Evolutionary conservation across 2,888 invertebrate species (phyloP).

Genomic region (Galerucella calmariensis): DNA sequence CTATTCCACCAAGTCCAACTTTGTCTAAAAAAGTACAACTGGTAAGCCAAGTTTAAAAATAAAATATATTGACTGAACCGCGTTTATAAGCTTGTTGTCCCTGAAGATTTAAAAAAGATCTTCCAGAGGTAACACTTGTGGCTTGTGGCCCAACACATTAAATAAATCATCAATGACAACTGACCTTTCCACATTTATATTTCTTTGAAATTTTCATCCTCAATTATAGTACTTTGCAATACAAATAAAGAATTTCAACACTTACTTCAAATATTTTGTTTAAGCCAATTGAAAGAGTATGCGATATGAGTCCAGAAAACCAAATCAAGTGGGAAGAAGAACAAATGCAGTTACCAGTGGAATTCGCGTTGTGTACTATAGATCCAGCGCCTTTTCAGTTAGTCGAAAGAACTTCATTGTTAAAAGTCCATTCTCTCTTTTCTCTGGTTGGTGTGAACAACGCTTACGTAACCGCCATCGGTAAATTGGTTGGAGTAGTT

Average conservation of each 20-base stretch:
- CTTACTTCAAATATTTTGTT: constrained; percentile 30
- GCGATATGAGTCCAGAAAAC: constrained; percentile 94
- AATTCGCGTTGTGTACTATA: constrained; percentile 83
- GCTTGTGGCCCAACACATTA: too few relatives aligned
- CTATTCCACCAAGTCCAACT: constrained; percentile 73
- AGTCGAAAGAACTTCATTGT: constrained; percentile 90
- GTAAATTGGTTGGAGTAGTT: constrained; percentile 91
- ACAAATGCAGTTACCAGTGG: constrained; percentile 85
- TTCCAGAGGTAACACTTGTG: too few relatives aligned
- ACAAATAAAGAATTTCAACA: too few relatives aligned
- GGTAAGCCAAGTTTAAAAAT: constrained; percentile 67
- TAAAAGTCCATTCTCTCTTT: constrained; percentile 95
- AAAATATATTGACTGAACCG: neutral
- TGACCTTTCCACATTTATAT: too few relatives aligned
- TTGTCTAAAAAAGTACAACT: constrained; percentile 90
- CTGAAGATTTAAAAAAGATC: too few relatives aligned
- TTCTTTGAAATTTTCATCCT: too few relatives aligned
- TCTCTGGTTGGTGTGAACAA: constrained; percentile 99
- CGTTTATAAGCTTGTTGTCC: too few relatives aligned
- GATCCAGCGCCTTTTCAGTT: constrained; percentile 99
- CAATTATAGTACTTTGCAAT: too few relatives aligned
- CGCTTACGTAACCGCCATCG: constrained; percentile 97
- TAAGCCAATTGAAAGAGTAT: constrained; percentile 85
- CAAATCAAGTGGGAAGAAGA: constrained; percentile 94
- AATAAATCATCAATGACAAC: too few relatives aligned